Evolutionary conservation across 2,113 vertebrate genomes (phyloP).

Genomic region (Psittacus erithacus): DNA sequence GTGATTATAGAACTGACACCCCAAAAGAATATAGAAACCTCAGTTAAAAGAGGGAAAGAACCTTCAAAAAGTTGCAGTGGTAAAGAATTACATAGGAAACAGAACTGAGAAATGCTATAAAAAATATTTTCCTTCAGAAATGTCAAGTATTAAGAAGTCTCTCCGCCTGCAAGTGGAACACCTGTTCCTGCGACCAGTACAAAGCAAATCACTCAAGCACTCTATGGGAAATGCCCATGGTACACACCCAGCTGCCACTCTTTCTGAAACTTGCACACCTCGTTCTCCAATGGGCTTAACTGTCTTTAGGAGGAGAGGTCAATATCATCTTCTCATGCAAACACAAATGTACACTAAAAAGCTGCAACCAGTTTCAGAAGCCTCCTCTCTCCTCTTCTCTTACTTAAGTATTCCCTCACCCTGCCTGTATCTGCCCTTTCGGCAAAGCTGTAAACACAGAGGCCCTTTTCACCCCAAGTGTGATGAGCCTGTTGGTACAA

Average conservation of each 20-base stretch:
- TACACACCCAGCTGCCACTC: background rate
- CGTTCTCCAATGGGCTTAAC: fast-evolving
- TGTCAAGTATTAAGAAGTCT: background rate
- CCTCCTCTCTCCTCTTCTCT: background rate
- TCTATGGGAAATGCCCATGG: background rate
- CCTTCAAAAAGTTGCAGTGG: background rate
- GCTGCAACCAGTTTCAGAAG: background rate
- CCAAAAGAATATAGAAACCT: background rate
- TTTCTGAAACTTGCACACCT: background rate
- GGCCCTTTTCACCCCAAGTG: background rate
- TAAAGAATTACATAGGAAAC: background rate
- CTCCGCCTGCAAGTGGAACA: background rate
- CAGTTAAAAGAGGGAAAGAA: background rate
- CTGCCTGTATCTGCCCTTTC: background rate
- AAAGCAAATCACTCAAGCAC: background rate
- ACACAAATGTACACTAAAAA: background rate
- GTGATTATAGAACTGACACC: background rate
- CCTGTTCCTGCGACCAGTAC: background rate
- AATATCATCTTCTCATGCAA: background rate
- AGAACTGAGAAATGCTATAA: background rate
- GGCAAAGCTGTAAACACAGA: background rate
- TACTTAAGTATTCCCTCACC: background rate
- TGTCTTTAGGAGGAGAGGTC: background rate
- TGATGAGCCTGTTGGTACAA: background rate
- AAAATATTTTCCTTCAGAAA: background rate